Evolutionary conservation across 1,140 invertebrate species (phyloP).

Genomic region (Euschistus heros): DNA sequence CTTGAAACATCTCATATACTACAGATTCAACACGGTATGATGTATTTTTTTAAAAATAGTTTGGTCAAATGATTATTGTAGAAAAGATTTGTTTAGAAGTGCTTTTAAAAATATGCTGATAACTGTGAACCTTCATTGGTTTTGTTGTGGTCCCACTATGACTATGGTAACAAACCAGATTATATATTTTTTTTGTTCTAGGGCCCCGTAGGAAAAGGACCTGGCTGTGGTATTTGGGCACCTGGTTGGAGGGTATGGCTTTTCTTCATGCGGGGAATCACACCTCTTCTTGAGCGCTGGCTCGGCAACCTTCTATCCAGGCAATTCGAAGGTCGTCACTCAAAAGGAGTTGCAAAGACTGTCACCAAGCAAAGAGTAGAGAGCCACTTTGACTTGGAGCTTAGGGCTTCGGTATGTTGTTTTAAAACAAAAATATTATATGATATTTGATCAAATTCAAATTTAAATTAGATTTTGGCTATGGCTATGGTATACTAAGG

Average conservation of each 20-base stretch:
- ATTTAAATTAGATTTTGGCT: no score
- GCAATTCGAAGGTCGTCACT: slow-evolving; percentile 98
- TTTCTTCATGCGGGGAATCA: slow-evolving; percentile 99
- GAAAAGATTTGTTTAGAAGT: no score
- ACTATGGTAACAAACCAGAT: no score
- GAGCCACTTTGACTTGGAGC: slow-evolving; percentile 97
- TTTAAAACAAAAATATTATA: no score
- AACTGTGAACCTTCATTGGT: no score
- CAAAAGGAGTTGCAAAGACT: slow-evolving; percentile 97
- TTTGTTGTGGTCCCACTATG: no score
- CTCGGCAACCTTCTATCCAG: slow-evolving; percentile 93
- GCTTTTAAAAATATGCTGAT: no score
- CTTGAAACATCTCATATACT: slow-evolving; percentile 98
- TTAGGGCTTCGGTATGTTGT: slow-evolving; percentile 82
- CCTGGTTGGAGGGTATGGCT: slow-evolving; percentile 99
- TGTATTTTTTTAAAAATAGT: neutral
- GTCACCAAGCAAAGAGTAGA: slow-evolving; percentile 99
- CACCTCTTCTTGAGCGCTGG: slow-evolving; percentile 94
- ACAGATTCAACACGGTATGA: slow-evolving; percentile 95
- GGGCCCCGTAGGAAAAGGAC: slow-evolving; percentile 97
- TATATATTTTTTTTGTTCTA: slow-evolving; percentile 33
- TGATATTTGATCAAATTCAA: no score
- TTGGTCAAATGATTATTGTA: no score
- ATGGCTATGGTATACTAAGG: no score
- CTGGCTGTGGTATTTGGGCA: slow-evolving; percentile 98